Evolutionary conservation across 2,888 invertebrate species (phyloP).

Genomic region (Cryptocephalus moraei): DNA sequence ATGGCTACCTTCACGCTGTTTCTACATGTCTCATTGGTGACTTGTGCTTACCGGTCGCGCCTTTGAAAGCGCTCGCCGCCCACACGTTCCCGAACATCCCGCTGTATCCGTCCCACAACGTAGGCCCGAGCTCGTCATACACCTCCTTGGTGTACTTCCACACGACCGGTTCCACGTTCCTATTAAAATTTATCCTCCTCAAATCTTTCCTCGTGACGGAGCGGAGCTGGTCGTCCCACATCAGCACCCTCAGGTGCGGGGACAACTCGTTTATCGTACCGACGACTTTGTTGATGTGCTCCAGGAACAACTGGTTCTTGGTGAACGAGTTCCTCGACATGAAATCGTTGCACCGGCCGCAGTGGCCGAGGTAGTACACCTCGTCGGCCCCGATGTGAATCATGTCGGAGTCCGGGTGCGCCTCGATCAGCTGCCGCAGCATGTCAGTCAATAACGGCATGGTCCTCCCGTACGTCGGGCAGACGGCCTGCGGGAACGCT

Average conservation of each 20-base stretch:
- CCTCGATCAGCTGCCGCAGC: slow-evolving; percentile 56
- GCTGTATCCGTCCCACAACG: slow-evolving; percentile 47
- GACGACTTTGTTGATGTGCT: slow-evolving; percentile 50
- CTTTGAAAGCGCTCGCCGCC: slow-evolving; percentile 80
- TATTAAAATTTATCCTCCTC: slow-evolving; percentile 30
- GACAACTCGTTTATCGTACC: slow-evolving; percentile 39
- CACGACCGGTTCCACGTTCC: slow-evolving; percentile 54
- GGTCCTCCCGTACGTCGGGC: slow-evolving; percentile 55
- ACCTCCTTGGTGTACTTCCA: slow-evolving; percentile 55
- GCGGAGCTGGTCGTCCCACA: slow-evolving; percentile 79
- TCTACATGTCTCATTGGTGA: no score
- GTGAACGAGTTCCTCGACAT: slow-evolving; percentile 34
- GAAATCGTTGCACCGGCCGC: slow-evolving; percentile 43
- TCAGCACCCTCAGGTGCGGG: slow-evolving; percentile 48
- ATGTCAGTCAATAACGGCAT: slow-evolving; percentile 50
- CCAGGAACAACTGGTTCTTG: slow-evolving; percentile 49
- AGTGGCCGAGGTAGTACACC: slow-evolving; percentile 53
- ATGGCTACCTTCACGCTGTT: no score
- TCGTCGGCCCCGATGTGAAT: slow-evolving; percentile 80
- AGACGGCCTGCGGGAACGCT: slow-evolving; percentile 52
- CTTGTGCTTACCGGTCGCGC: slow-evolving; percentile 45
- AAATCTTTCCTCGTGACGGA: slow-evolving; percentile 42
- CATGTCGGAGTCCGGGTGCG: slow-evolving; percentile 41
- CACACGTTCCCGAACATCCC: slow-evolving; percentile 58
- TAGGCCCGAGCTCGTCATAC: slow-evolving; percentile 27